Conservation (phyloP, 2,113 vertebrate genomes). For the Naja naja region DNA sequence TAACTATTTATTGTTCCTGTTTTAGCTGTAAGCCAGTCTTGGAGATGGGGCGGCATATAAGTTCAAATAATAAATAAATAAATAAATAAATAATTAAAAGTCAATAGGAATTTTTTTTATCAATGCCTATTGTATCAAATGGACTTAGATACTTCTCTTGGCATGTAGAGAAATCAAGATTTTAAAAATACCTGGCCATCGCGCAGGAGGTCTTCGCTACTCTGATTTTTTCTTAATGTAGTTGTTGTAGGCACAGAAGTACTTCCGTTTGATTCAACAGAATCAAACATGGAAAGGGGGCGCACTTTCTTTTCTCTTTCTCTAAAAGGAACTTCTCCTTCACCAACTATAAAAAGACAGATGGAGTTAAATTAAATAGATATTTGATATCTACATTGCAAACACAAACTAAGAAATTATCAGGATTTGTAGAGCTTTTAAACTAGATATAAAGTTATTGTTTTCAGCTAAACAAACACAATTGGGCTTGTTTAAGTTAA, state of each 20-base stretch:
- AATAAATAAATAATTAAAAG: too few relatives aligned
- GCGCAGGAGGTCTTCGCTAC: constrained; percentile 89
- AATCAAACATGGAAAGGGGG: constrained; percentile 91
- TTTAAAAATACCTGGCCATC: constrained; percentile 81
- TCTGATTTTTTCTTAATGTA: constrained; percentile 90
- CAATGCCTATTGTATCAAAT: background rate
- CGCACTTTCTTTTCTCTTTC: constrained; percentile 85
- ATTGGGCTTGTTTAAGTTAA: background rate
- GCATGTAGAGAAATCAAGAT: background rate
- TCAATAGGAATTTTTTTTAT: background rate
- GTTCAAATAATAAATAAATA: too few relatives aligned
- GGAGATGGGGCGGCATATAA: too few relatives aligned
- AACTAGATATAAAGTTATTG: background rate
- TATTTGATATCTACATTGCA: background rate
- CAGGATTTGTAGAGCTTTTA: background rate
- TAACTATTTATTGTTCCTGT: too few relatives aligned
- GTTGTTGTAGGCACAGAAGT: constrained; percentile 60
- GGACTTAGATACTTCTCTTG: background rate
- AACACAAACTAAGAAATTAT: background rate
- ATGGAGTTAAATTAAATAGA: background rate
- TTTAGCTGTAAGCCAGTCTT: too few relatives aligned
- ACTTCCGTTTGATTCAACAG: constrained; percentile 70
- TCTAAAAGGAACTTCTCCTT: constrained; percentile 76
- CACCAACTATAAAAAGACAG: constrained; percentile 53
- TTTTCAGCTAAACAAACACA: background rate